Percentiles rank a stretch among this genome's conserved stretches.
These are phyloP conservation scores for Tylochromis polylepis DNA, from an alignment of 2,113 vertebrate species.

Conservation along the genomic window DNA sequence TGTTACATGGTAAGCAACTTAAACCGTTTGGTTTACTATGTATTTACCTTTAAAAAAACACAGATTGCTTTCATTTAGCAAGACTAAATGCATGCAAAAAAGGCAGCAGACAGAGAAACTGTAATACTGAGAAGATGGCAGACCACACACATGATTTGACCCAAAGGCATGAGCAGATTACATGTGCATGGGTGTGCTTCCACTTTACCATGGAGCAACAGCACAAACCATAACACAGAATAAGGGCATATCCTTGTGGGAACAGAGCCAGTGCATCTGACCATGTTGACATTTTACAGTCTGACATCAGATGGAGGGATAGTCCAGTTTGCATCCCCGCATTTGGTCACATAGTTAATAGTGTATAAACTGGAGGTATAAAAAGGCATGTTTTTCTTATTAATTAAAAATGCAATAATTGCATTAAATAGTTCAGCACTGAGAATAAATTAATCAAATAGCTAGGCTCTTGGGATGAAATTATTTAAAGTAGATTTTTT, in stretches of 20 bases:
- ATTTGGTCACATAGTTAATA: slow-evolving; percentile 15
- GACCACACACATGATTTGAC: slow-evolving; percentile 31
- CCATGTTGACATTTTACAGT: slow-evolving; percentile 62
- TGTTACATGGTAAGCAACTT: not conserved
- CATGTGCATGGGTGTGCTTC: slow-evolving; percentile 59
- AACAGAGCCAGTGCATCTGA: slow-evolving; percentile 54
- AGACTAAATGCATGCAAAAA: not conserved
- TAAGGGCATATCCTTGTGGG: slow-evolving; percentile 49
- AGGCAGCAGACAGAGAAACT: not conserved
- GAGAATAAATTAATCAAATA: not conserved
- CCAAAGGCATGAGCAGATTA: slow-evolving; percentile 54
- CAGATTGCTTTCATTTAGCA: not conserved
- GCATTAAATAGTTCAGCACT: not conserved
- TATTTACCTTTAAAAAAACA: not conserved
- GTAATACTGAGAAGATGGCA: slow-evolving; percentile 5
- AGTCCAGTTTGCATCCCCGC: slow-evolving; percentile 20
- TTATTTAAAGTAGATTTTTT: not conserved
- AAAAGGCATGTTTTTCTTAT: not conserved
- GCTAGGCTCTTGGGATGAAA: not conserved
- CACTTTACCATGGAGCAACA: slow-evolving; percentile 36
- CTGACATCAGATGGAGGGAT: slow-evolving; percentile 30
- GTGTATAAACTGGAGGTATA: not conserved
- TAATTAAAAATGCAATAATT: not conserved
- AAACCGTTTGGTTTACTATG: not conserved
- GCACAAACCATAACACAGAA: slow-evolving; percentile 36